Base-by-base conservation (phyloP, 2,113 vertebrate genomes). In the Dromaius novaehollandiae region DNA sequence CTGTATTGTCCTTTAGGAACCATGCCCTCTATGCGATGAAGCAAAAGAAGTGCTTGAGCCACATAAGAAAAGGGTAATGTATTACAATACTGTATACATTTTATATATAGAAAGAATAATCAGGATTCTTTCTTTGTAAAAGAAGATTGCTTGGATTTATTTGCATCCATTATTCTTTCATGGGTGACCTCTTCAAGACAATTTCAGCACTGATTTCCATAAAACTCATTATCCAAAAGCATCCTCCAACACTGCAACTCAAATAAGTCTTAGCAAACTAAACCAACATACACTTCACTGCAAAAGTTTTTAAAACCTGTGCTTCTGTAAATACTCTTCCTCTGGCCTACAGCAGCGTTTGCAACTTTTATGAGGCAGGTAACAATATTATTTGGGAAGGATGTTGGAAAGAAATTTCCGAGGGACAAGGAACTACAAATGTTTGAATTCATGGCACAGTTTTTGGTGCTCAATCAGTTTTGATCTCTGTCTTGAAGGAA, bases 1-100 rank as follows among this genome's bases (percentile, higher is more conserved):
- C 50, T 82, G 19, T 73, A 22, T 95, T 95, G 96, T 63, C 30
- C 32, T 97, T 51, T 89, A 99, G 99, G 96, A 98, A 90, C 98
- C 98, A 2, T 99, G 99, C 77, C 98, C 98, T 10, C 97, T 99
- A 30, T 99, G 99, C 97, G 98, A 99, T 81, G 98, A 99, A 98
- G 99, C 99, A 73, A 99, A 99, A 95, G 98, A 98, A 97, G 92
- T 93, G 21, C 98, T 99, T 80, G 94, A 98, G 89, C 98, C 98
- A 38, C 98, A 98, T 87, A 98, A 98, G 95, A 89, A 95, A 92
- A 98, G 97, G 98, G 98, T 99, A 98, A 98, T 80, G 93, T 95
- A 91, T 92, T 48, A 44, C 26, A 87, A 10, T 82, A 65, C 36
- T 46, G 3, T 55, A 18, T 68, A 48, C 20, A 24, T 95, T 86